phyloP scores from a whole-genome alignment of 37 sponge, comb jelly and placozoan species.

The Cliona cf. orientalis region DNA sequence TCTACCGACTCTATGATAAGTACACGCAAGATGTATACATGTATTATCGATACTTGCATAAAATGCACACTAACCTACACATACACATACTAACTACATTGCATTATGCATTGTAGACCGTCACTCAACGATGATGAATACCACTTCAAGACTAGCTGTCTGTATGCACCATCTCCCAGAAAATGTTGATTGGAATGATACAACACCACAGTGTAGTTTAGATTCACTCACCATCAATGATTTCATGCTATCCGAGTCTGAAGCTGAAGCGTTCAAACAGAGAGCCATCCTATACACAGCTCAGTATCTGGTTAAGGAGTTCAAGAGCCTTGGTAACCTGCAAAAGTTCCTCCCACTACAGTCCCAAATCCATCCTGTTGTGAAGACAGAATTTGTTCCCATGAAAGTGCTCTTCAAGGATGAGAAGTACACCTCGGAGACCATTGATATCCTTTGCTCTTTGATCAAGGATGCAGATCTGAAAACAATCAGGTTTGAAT shows the following conservation, averaged over 20 bases:
- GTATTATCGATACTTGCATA: too few relatives aligned
- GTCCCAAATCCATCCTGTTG: background rate
- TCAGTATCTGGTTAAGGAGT: conserved; percentile 12
- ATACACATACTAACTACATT: background rate
- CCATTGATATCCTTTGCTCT: conserved; percentile 23
- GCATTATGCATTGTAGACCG: background rate
- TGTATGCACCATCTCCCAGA: background rate
- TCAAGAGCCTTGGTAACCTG: conserved; percentile 2
- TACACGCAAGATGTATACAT: too few relatives aligned
- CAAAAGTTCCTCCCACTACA: background rate
- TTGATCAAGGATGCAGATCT: too few relatives aligned
- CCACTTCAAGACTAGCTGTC: background rate
- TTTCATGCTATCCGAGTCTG: background rate
- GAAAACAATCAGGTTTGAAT: too few relatives aligned
- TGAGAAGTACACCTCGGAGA: conserved; percentile 19
- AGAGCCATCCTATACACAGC: conserved; percentile 1
- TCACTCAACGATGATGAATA: background rate
- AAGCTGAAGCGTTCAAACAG: background rate
- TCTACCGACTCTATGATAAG: too few relatives aligned
- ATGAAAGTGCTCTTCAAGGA: conserved; percentile 29
- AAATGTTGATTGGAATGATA: conserved; percentile 17
- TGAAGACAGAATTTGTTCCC: conserved; percentile 9
- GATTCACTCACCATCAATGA: background rate
- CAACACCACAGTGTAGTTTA: background rate
- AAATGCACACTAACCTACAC: background rate